phyloP scores from a whole-genome alignment of 2,113 vertebrate species.

The Dermatemys mawii region DNA sequence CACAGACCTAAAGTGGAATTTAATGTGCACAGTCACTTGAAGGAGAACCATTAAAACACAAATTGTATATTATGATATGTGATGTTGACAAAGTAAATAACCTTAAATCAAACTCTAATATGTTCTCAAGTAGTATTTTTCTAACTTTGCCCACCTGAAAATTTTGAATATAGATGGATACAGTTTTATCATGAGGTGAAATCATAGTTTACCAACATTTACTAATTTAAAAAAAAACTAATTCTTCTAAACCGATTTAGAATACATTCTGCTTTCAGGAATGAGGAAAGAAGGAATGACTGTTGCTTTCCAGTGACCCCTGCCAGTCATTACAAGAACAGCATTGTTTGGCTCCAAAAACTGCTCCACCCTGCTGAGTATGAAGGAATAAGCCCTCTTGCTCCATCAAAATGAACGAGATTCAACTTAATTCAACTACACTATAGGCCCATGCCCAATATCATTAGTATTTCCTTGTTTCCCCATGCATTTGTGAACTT shows the following conservation, averaged over 20 bases:
- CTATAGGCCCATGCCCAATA: background rate
- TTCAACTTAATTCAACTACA: accelerated
- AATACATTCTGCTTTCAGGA: background rate
- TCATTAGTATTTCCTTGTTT: accelerated
- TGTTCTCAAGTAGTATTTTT: background rate
- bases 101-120: background rate
- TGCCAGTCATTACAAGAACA: conserved; percentile 61
- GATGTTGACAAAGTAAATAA: too few species aligned
- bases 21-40: background rate
- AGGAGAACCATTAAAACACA: background rate
- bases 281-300: background rate
- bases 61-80: too few species aligned
- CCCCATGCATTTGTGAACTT: background rate
- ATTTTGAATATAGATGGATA: background rate
- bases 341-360: background rate
- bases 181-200: background rate
- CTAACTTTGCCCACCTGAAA: background rate
- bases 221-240: too few species aligned
- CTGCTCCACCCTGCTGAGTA: accelerated
- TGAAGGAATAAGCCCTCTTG: background rate
- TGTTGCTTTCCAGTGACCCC: conserved; percentile 62
- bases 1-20: background rate
- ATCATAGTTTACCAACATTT: background rate
- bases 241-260: background rate
- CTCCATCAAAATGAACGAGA: accelerated